These are phyloP conservation scores for Synanthedon andrenaeformis DNA, from an alignment of 2,888 invertebrate genomes.

Conservation along the genomic window DNA sequence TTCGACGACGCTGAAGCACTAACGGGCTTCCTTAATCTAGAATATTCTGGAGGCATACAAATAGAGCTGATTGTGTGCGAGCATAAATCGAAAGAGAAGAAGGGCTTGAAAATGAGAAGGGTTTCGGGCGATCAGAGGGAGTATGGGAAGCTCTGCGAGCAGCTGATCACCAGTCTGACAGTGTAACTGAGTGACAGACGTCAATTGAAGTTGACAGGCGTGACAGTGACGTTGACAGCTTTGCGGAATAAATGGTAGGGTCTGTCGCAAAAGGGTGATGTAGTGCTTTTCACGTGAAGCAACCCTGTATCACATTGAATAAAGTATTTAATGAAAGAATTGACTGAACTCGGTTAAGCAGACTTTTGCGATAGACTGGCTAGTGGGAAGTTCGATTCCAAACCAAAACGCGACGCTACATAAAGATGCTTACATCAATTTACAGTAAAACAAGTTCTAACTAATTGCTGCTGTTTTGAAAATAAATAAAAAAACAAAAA, in stretches of 20 bases:
- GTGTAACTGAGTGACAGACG: slow-evolving; percentile 52
- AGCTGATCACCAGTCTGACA: slow-evolving; percentile 87
- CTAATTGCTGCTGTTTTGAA: too few species aligned
- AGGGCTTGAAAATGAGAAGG: slow-evolving; percentile 85
- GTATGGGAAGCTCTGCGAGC: slow-evolving; percentile 89
- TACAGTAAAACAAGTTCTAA: too few species aligned
- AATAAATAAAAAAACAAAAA: too few species aligned
- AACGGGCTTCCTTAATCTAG: slow-evolving; percentile 74
- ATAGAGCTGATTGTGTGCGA: slow-evolving; percentile 86
- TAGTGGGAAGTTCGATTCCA: too few species aligned
- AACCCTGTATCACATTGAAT: too few species aligned
- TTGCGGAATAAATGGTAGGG: background rate
- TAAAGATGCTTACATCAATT: too few species aligned
- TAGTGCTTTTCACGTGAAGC: background rate
- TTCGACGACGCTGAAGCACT: slow-evolving; percentile 34
- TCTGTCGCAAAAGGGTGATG: background rate
- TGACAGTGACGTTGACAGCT: background rate
- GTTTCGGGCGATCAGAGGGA: slow-evolving; percentile 90
- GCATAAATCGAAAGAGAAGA: slow-evolving; percentile 77
- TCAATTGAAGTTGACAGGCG: background rate
- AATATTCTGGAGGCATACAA: slow-evolving; percentile 86
- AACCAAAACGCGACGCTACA: too few species aligned
- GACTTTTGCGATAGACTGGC: too few species aligned
- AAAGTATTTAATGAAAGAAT: too few species aligned
- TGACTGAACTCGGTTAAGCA: too few species aligned